Percentiles rank a stretch among this genome's conserved stretches.
phyloP scores from a whole-genome alignment of 2,888 invertebrate genomes.

The Pachymerium ferrugineum region DNA sequence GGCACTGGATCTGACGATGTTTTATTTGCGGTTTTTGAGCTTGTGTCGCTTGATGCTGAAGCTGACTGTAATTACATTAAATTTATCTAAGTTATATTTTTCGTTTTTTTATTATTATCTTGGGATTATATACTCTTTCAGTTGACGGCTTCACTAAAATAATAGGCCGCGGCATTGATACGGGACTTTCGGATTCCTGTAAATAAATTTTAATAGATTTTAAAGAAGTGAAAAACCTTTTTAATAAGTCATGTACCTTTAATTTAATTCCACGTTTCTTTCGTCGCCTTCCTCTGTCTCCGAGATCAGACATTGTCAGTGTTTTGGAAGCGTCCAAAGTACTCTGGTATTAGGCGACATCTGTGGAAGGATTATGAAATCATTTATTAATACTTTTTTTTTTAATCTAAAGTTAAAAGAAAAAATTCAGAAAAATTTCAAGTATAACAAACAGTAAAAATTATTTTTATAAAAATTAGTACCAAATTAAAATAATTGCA shows the following conservation, averaged over 20 bases:
- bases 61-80: not conserved
- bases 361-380: no score
- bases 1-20: conserved; percentile 2
- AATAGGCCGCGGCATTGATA: conserved; percentile 1
- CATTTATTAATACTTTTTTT: no score
- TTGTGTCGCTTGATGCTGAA: not conserved
- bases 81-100: not conserved
- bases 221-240: not conserved
- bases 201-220: not conserved
- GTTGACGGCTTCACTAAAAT: conserved; percentile 6
- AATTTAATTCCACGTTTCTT: conserved; percentile 18
- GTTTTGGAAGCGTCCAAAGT: no score
- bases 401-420: no score
- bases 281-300: not conserved
- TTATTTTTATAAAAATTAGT: no score
- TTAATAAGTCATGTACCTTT: not conserved
- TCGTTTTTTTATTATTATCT: not conserved
- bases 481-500: no score
- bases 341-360: no score
- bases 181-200: conserved; percentile 23
- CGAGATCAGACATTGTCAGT: conserved; percentile 29
- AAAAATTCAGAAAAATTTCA: no score
- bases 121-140: not conserved
- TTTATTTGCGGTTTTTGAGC: not conserved
- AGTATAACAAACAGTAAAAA: no score